Base-by-base conservation (phyloP, 2,113 vertebrate species). In the Rhabdornis inornatus region DNA sequence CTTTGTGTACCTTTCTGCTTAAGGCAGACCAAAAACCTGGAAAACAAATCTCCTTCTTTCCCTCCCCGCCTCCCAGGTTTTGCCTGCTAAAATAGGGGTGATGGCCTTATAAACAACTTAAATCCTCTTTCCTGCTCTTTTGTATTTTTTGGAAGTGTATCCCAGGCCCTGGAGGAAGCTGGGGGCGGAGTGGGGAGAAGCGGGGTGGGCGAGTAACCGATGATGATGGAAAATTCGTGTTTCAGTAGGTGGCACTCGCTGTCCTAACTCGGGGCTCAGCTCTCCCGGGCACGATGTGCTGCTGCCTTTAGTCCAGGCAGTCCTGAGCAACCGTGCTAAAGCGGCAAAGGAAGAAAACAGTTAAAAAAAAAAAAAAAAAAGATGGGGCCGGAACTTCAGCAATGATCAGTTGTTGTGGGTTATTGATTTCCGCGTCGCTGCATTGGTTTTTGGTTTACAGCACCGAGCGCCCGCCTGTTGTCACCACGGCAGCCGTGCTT, bases 231-330 rank as follows among this genome's bases (percentile, higher is more conserved):
- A 93, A 90, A 71, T 52, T 2, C 5, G 8, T 11, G 9, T 71
- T 94, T 96, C 95, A 83, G 85, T 90, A 95, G 95, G 53, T 96
- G 96, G 94, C 96, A 94, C 85, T 92, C 82, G 65, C 75, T 83
- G 63, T 68, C 87, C 60, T 95, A 88, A 28, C 37, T 94, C 64
- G 2, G 57, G 52, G 64, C 85, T 77, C 64, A 24, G 71, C 76
- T 18, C 52, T 10, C 10, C 52, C 7, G 19, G 71, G 56, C 75
- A 18, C 1, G 8, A 13, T 17, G 50, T 2, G 30, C 24, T 21
- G 40, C 47, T 6, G 31, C 37, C 35, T 70, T 61, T n/a, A 75
- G 24, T 27, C 10, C 50, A 18, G 63, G 55, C 64, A 15, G 25
- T 15, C 30, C n/a, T 18, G n/a, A 71, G 80, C 39, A 22, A 56